Evolutionary conservation across 1,140 invertebrate species (phyloP).

Genomic region (Pantala flavescens): DNA sequence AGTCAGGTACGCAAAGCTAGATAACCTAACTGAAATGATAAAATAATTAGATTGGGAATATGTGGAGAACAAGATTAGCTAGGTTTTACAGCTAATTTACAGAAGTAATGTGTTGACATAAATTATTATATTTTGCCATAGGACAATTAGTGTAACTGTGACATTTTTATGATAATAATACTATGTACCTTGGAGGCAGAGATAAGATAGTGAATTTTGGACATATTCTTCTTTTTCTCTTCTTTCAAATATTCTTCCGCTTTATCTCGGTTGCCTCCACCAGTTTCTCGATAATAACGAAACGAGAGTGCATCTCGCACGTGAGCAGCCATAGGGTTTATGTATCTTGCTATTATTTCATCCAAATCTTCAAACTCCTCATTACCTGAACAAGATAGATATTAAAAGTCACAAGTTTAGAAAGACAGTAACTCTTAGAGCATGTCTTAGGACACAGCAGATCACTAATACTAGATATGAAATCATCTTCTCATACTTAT

Average conservation of each 20-base stretch:
- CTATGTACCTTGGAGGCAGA: constrained; percentile 60
- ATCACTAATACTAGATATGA: no score
- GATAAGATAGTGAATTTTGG: constrained; percentile 86
- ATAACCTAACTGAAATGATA: no score
- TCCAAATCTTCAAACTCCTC: constrained; percentile 97
- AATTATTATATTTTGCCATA: no score
- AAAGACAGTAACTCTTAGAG: constrained; percentile 21
- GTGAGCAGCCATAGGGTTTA: constrained; percentile 90
- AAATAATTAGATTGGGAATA: no score
- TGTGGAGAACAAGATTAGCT: no score
- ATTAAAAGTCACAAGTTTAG: constrained; percentile 12
- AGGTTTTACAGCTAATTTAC: no score
- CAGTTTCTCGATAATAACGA: constrained; percentile 74
- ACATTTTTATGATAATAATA: no score
- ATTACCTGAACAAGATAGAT: constrained; percentile 28
- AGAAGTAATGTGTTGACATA: no score
- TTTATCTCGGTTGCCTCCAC: constrained; percentile 64
- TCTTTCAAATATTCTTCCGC: constrained; percentile 78
- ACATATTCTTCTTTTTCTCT: constrained; percentile 73
- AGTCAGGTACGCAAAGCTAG: no score
- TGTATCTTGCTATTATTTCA: constrained; percentile 94
- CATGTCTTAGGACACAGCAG: no score
- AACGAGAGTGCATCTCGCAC: constrained; percentile 84
- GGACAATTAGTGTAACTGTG: no score
- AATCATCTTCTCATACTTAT: no score